Percentiles rank a stretch among this genome's conserved stretches.
These are phyloP conservation scores for Dreissena rostriformis DNA, from an alignment of 1,140 invertebrate genomes.

Conservation along the genomic window DNA sequence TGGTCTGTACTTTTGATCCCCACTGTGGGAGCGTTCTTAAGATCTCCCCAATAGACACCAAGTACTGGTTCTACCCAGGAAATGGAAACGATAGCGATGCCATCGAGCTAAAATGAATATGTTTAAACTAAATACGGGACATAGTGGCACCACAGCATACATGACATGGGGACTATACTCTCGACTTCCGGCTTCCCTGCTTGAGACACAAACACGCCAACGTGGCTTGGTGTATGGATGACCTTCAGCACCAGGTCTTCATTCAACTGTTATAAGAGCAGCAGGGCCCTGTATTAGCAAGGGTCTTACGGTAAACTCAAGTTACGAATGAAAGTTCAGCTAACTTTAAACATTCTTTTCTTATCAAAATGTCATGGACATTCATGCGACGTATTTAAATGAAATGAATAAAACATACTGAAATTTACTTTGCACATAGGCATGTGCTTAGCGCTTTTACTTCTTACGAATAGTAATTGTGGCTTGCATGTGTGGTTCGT, in stretches of 20 bases:
- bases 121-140: neutral
- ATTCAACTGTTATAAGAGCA: slow-evolving; percentile 12
- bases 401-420: neutral
- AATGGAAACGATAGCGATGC: no score
- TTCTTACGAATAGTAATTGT: no score
- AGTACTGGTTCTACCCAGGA: no score
- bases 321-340: neutral
- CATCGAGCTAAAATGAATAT: no score
- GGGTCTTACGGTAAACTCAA: neutral
- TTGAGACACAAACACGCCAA: slow-evolving; percentile 20
- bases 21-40: no score
- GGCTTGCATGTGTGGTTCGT: no score
- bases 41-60: no score
- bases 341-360: neutral
- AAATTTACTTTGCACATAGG: neutral
- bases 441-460: neutral
- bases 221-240: slow-evolving; percentile 6
- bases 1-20: no score
- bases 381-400: neutral
- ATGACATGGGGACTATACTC: slow-evolving; percentile 2
- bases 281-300: no score
- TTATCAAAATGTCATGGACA: neutral
- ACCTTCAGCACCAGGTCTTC: slow-evolving; percentile 12
- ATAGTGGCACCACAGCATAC: neutral
- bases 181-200: neutral